These are phyloP conservation scores for Thripadectes ignobilis DNA, from an alignment of 2,797 vertebrate species.

Conservation along the genomic window DNA sequence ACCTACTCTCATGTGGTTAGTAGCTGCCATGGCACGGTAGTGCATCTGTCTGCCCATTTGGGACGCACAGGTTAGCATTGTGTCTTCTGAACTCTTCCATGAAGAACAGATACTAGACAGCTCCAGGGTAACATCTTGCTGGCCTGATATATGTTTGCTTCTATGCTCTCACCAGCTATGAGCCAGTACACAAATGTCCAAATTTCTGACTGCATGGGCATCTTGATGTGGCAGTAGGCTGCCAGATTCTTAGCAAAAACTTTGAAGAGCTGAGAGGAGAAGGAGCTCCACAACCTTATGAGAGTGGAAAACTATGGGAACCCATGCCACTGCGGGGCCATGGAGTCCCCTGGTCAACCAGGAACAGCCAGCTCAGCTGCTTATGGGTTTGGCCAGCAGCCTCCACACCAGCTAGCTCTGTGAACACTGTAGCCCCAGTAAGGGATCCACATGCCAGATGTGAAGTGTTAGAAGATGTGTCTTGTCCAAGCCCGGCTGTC, in stretches of 20 bases:
- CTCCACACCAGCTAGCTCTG: not conserved
- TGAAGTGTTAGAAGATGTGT: accelerated
- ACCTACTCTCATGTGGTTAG: not conserved
- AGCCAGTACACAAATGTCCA: not conserved
- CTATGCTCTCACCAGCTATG: not conserved
- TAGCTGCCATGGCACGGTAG: not conserved
- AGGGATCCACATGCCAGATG: not conserved
- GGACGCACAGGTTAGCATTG: not conserved
- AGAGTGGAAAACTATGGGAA: not conserved
- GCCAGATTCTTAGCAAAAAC: not conserved
- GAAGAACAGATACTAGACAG: not conserved
- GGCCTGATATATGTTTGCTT: not conserved
- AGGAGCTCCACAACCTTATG: not conserved
- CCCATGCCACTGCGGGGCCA: accelerated
- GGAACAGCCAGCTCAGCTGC: not conserved
- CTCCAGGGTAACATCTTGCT: not conserved
- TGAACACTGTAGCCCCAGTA: accelerated
- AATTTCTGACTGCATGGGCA: not conserved
- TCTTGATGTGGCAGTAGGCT: not conserved
- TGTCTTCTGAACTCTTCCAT: not conserved
- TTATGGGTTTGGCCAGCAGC: not conserved
- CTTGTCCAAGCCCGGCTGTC: not conserved
- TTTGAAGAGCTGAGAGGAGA: not conserved
- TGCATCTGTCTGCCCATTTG: not conserved
- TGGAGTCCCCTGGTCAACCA: accelerated